Base-by-base conservation (phyloP, 2,888 invertebrate species). In the Mesorhabditis spiculigera region DNA sequence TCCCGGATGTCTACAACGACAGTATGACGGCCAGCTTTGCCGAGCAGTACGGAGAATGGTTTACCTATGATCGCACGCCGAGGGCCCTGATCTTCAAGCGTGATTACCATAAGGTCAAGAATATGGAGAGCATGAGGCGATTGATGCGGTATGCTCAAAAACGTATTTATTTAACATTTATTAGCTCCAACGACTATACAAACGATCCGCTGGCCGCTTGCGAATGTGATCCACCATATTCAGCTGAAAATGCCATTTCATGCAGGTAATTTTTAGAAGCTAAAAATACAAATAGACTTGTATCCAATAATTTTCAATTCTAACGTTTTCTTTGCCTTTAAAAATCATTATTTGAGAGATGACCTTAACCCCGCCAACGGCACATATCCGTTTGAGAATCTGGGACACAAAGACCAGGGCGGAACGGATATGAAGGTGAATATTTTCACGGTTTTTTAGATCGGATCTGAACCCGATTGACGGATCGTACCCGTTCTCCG, bases 161-260 rank as follows among this genome's bases (percentile, higher is more conserved):
- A 65, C 45, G 5, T 66, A 1, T 28, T 28, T 1, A 3, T 28
- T 28, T 28, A 28, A 28, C 28, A 1, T 90, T 90, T 65, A 72
- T 43, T 78, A 88, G 91, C 66, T 91, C 91, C 87, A 92, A 91
- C 87, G 90, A 92, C 87, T 92, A 86, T 88, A 87, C 87, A 71
- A 88, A 90, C 86, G 92, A 92, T 86, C 91, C 91, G 4, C 86
- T 90, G 66, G 87, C 91, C 41, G 87, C 88, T 73, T 92, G 92
- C 87, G 89, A 89, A 72, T 92, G 92, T 86, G 83, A 82, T 8
- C 92, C 92, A 4, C 91, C 91, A 0, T 91, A 91, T 88, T 90
- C 90, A 85, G 91, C 89, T 13, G 91, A 91, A 87, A 91, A 91
- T 87, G 91, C 91, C 63, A 89, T 92, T 77, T 89, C 91, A 3